Evolutionary conservation across 2,797 vertebrate genomes (phyloP).

Genomic region (Pseudotriccus pelzelni): DNA sequence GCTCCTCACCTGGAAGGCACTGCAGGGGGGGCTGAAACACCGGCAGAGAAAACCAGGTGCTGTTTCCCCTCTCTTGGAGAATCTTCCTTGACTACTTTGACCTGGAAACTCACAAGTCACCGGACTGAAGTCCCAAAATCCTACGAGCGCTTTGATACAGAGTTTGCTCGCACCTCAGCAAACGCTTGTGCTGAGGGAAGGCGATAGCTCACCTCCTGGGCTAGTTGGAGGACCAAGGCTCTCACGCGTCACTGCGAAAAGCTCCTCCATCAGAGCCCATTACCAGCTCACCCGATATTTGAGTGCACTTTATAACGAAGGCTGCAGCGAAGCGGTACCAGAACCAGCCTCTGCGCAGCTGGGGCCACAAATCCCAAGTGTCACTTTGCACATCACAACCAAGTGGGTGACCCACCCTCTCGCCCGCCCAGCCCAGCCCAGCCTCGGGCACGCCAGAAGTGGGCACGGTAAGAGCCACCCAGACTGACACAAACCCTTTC

Average conservation of each 20-base stretch:
- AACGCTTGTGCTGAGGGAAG: fast-evolving
- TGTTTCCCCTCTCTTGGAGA: neutral
- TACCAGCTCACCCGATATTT: neutral
- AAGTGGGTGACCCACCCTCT: neutral
- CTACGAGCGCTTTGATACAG: neutral
- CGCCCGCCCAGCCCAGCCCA: too few relatives aligned
- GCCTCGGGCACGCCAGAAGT: fast-evolving
- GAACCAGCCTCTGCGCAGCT: neutral
- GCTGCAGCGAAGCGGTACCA: neutral
- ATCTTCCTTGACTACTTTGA: neutral
- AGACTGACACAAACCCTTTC: fast-evolving
- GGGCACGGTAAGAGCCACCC: fast-evolving
- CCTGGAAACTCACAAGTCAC: neutral
- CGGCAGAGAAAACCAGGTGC: neutral
- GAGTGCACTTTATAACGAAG: neutral
- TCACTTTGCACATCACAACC: neutral
- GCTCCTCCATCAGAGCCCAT: neutral
- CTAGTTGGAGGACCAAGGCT: neutral
- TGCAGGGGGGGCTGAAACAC: neutral
- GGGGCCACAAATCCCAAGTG: neutral
- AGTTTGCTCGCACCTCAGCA: neutral
- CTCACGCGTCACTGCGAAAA: fast-evolving
- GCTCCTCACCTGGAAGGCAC: neutral
- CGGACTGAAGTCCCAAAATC: neutral
- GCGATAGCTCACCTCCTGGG: fast-evolving